Percentiles rank a stretch among this genome's conserved stretches.
Conservation (phyloP, 2,888 invertebrate species). For the Dynastes grantii region DNA sequence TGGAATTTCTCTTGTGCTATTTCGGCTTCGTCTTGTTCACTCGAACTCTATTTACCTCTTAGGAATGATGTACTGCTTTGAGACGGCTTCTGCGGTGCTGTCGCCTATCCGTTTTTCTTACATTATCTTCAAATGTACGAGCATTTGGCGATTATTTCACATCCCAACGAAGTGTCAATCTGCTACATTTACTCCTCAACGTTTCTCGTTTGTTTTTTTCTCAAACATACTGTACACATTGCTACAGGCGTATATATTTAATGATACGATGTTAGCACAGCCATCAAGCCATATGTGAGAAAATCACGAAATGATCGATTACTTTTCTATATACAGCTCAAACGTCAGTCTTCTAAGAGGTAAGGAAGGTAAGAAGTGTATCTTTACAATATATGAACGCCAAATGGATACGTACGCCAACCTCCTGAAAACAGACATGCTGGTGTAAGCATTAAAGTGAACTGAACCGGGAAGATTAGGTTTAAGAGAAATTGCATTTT, state of each 20-base stretch:
- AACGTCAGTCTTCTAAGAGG: not conserved
- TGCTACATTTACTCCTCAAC: not conserved
- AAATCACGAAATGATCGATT: conserved; percentile 33
- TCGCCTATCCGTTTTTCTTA: conserved; percentile 35
- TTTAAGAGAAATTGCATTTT: conserved; percentile 3
- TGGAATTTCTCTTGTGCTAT: conserved; percentile 35
- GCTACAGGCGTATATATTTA: conserved; percentile 15
- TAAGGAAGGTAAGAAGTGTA: not conserved
- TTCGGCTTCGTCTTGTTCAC: conserved; percentile 23
- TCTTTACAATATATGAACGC: conserved; percentile 9
- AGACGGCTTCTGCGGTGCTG: conserved; percentile 14
- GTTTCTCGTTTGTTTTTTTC: conserved; percentile 4
- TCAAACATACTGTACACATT: not conserved
- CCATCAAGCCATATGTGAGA: not conserved
- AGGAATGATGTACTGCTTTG: conserved; percentile 37
- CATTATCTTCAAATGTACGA: conserved; percentile 35
- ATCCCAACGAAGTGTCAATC: conserved; percentile 18
- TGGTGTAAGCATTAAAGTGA: conserved; percentile 11
- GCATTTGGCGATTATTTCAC: conserved; percentile 38
- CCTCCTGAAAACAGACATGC: conserved; percentile 22
- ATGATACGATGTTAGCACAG: not conserved
- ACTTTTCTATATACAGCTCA: conserved; percentile 6
- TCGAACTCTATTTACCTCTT: conserved; percentile 38
- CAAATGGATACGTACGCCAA: not conserved
- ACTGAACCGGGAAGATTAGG: conserved; percentile 24